phyloP scores from a whole-genome alignment of 2,888 invertebrate species.

The Arenicola marina region DNA sequence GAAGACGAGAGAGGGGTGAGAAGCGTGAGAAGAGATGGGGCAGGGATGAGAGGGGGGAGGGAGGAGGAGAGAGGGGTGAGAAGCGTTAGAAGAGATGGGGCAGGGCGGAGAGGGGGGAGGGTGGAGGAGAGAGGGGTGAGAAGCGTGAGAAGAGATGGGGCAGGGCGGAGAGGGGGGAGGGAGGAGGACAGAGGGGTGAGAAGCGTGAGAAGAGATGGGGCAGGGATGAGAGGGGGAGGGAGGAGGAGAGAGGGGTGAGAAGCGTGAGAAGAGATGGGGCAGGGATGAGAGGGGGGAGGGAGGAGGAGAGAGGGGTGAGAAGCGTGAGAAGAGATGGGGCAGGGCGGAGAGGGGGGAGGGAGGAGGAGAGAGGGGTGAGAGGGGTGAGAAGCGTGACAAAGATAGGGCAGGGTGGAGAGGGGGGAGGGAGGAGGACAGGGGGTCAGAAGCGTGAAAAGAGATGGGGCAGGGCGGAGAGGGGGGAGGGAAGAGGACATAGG shows the following conservation, averaged over 20 bases:
- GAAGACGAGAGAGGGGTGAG: background rate
- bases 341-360: too few species aligned
- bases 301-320: too few species aligned
- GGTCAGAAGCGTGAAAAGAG: too few species aligned
- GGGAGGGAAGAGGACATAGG: too few species aligned
- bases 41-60: constrained; percentile 6
- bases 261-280: background rate
- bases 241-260: background rate
- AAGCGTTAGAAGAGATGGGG: background rate
- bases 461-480: too few species aligned
- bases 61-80: background rate
- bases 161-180: background rate
- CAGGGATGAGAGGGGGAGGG: background rate
- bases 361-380: too few species aligned
- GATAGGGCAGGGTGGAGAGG: too few species aligned
- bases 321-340: too few species aligned
- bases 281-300: too few species aligned
- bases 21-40: background rate
- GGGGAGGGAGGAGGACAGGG: too few species aligned
- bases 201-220: background rate
- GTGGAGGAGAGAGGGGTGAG: background rate
- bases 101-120: background rate
- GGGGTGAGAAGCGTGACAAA: too few species aligned
- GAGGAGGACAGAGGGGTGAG: background rate
- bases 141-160: background rate